Conservation (phyloP, 2,797 vertebrate genomes). For the Esox lucius region DNA sequence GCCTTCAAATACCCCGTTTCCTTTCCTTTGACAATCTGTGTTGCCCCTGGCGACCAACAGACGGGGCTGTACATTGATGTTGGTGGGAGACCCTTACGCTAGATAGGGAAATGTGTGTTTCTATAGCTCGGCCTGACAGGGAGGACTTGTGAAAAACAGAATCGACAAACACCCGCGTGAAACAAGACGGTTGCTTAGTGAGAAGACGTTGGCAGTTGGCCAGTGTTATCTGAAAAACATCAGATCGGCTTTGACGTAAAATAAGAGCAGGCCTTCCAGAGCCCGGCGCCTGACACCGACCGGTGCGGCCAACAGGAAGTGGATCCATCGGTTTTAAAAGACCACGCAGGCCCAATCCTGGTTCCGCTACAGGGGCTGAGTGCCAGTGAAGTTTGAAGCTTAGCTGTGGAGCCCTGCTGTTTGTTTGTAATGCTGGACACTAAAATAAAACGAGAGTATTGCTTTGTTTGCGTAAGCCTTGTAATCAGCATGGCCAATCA, state of each 20-base stretch:
- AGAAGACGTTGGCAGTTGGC: too few species aligned
- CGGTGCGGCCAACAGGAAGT: too few species aligned
- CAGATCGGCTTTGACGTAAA: too few species aligned
- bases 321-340: neutral
- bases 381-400: neutral
- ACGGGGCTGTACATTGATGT: neutral
- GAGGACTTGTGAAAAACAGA: too few species aligned
- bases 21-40: neutral
- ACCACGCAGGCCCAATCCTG: neutral
- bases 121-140: too few species aligned
- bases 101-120: too few species aligned
- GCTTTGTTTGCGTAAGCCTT: neutral
- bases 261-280: too few species aligned
- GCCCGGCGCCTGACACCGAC: too few species aligned
- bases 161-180: neutral
- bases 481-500: conserved; percentile 5
- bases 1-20: conserved; percentile 32
- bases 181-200: too few species aligned
- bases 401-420: neutral
- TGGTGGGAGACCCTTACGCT: neutral
- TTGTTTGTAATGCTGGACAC: neutral
- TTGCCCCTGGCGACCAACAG: neutral
- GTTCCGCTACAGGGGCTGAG: neutral
- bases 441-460: neutral
- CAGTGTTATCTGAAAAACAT: too few species aligned